Base-by-base conservation (phyloP, 2,797 vertebrate genomes). In the Nasua narica region DNA sequence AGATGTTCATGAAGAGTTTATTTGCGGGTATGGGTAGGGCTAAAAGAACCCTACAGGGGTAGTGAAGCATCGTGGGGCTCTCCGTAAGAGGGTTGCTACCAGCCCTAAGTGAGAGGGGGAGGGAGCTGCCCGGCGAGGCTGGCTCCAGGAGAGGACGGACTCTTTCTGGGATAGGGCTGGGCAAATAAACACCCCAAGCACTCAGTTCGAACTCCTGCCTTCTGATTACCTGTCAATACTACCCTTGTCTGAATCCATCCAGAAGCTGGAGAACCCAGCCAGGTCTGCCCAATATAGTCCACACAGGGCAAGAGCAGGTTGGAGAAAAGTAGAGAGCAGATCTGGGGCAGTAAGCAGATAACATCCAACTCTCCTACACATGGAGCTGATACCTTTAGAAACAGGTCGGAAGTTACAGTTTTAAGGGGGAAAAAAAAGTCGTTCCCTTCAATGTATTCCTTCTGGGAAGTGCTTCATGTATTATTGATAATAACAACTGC, bases 401-500 rank as follows among this genome's bases (percentile, higher is more conserved):
- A 93, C 37, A 70, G 50, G 35, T 67, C 76, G n/a, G 7, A 62
- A 88, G 76, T 32, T 69, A 65, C 0, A 74, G 52, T 84, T 91
- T 76, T 46, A 78, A 70, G 40, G 83, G 3, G 43, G 1, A 43
- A 2, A 27, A 86, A 65, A 7, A 7, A n/a, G 14, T 37, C 23
- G 3, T 70, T 84, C 43, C 74, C 67, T 88, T 92, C 74, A 25
- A 81, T 93, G 11, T 50, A 87, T 60, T 65, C 65, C 79, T 90
- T 84, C 43, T 14, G 81, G 93, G 92, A 95, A 93, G 77, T 8
- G 3, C 65, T 70, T 87, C 50, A 7, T 65, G 21, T 72, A 43
- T 90, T 67, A 87, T 74, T 87, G 78, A 92, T 70, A 79, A 76
- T 82, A 90, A 93, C 78, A 89, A 74, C 70, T 23, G 70, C 79